These are phyloP conservation scores for Caranx ignobilis DNA, from an alignment of 2,113 vertebrate species.

Conservation along the genomic window DNA sequence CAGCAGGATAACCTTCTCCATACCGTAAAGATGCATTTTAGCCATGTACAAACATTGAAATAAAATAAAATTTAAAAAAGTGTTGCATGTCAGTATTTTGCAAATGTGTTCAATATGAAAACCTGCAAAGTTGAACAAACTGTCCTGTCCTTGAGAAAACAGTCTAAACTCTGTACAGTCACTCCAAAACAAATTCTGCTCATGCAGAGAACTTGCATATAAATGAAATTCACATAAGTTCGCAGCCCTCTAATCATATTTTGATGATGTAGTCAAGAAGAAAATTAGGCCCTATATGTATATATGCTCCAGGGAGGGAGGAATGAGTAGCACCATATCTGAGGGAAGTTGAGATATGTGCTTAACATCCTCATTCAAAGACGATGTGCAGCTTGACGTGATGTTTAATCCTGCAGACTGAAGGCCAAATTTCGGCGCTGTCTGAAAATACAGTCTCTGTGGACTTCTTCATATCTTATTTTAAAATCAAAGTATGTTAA, in stretches of 20 bases:
- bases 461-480: background rate
- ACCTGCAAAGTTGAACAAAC: background rate
- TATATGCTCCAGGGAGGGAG: constrained; percentile 24
- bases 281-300: constrained; percentile 26
- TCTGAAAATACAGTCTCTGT: background rate
- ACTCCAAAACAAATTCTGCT: background rate
- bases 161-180: background rate
- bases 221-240: constrained; percentile 22
- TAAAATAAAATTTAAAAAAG: background rate
- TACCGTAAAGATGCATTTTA: background rate
- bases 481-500: constrained; percentile 11
- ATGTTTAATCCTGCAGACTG: constrained; percentile 33
- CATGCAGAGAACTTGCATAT: constrained; percentile 11
- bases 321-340: constrained; percentile 16
- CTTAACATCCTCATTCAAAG: constrained; percentile 38
- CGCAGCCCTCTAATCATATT: constrained; percentile 38
- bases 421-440: constrained; percentile 10
- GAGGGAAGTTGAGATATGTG: constrained; percentile 33
- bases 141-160: background rate
- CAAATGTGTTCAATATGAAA: background rate
- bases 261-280: constrained; percentile 53
- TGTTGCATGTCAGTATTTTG: background rate
- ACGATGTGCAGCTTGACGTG: background rate
- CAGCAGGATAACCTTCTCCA: background rate
- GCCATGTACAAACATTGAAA: no score